Base-by-base conservation (phyloP, 30 jellyfish, hydroid and myxozoan species). In the Calvadosia cruxmelitensis region DNA sequence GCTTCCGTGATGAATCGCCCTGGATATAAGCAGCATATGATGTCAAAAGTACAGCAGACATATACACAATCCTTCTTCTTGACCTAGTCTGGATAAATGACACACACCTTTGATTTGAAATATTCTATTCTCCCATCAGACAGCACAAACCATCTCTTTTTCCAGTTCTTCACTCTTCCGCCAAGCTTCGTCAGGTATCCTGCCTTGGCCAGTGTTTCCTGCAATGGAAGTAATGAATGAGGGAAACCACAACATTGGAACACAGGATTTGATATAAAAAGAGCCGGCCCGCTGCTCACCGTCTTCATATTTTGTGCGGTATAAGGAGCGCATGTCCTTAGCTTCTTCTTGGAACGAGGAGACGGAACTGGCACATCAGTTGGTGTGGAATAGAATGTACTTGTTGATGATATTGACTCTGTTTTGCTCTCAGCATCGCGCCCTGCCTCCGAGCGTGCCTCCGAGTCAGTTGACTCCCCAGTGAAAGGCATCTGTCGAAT, bases 401-500 rank as follows among this genome's bases (percentile, higher is more conserved):
- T 42, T 42, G 20, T 5, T 42, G 57, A 42, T 42, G 57, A 42
- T 10, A 42, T 20, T 42, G 57, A 42, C 20, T 42, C 57, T 42
- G 57, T 5, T 42, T 42, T 42, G 57, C 20, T 42, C 15, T 10
- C 20, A 42, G 57, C 57, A 5, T 42, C 20, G 57, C 20, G 10
- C 15, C 15, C 20, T 5, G 57, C 57, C 20, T 42, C 57, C 20
- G 15, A 5, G 15, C 57, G 86, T 29, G 86, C 86, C 65, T 86
- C 96, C 24, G 96, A 79, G 65, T 86, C 96, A 3, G 94, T 69
- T 57, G 96, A 79, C 33, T 86, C 96, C 33, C 96, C 94, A 29
- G 86, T 74, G 69, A 86, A 81, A 0, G 94, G 92, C 0, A 80
- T 52, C 63, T 80, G 76, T 2, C 94, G 82, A n/a, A 86, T 78